Conservation (phyloP, 2,888 invertebrate species). For the Cristatella mucedo region DNA sequence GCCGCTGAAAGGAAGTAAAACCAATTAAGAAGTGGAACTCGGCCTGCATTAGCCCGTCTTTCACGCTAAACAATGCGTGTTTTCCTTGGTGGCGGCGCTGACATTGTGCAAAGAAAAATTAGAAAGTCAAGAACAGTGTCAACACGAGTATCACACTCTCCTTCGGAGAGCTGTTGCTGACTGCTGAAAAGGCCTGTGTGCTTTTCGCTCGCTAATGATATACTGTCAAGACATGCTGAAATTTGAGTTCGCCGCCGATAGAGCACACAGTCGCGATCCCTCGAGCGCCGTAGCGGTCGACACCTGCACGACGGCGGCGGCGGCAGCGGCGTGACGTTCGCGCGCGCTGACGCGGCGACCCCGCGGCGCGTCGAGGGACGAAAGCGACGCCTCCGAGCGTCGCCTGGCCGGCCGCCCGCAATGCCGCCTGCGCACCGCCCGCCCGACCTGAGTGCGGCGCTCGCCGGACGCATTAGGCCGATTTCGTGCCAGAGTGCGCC, state of each 20-base stretch:
- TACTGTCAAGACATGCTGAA: too few relatives aligned
- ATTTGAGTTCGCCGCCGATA: slow-evolving; percentile 7
- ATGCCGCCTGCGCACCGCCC: neutral
- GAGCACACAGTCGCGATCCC: neutral
- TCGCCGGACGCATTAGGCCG: neutral
- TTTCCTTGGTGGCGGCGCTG: too few relatives aligned
- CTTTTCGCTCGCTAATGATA: too few relatives aligned
- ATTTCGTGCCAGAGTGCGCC: neutral
- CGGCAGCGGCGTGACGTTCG: slow-evolving; percentile 4
- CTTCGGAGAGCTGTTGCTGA: too few relatives aligned
- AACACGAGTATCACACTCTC: too few relatives aligned
- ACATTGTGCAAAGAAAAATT: too few relatives aligned
- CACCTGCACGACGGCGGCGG: neutral
- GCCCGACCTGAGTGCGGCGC: slow-evolving; percentile 7
- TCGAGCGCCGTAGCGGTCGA: neutral
- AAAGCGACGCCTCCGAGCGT: slow-evolving; percentile 1
- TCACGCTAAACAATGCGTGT: too few relatives aligned
- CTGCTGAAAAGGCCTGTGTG: too few relatives aligned
- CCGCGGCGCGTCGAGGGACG: neutral
- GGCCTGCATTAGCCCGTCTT: too few relatives aligned
- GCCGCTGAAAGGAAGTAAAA: too few relatives aligned
- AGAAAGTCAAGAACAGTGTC: too few relatives aligned
- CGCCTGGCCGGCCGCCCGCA: neutral
- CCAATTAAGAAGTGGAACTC: too few relatives aligned
- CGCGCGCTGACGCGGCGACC: slow-evolving; percentile 3